Conservation (phyloP, 2,113 vertebrate genomes). For the Ceyx melanurus region DNA sequence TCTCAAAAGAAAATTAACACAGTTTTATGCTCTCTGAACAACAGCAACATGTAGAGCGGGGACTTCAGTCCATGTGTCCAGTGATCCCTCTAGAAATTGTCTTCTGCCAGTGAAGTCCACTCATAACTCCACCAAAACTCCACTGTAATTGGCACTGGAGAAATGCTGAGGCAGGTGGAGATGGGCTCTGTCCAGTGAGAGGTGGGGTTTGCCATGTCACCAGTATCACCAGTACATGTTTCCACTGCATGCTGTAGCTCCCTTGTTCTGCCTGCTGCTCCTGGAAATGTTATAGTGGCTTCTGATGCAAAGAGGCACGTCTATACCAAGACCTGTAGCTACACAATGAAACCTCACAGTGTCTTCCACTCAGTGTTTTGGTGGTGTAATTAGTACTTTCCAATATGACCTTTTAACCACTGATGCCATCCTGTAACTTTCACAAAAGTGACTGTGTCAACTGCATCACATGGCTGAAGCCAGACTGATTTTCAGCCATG, state of each 20-base stretch:
- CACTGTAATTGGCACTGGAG: neutral
- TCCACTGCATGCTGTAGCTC: neutral
- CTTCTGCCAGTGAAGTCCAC: neutral
- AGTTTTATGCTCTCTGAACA: neutral
- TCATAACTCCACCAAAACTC: neutral
- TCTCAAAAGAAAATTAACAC: neutral
- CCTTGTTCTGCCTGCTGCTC: neutral
- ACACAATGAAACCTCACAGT: neutral
- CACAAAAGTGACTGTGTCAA: constrained; percentile 55
- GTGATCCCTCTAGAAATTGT: neutral
- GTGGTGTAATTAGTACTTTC: constrained; percentile 14
- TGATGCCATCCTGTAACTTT: constrained; percentile 45
- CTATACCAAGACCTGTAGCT: neutral
- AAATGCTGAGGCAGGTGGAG: neutral
- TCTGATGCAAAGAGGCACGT: neutral
- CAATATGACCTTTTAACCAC: constrained; percentile 35
- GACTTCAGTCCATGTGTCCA: neutral
- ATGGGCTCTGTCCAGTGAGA: neutral
- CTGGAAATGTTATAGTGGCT: neutral
- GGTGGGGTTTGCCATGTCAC: neutral
- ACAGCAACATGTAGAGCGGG: neutral
- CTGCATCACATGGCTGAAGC: constrained; percentile 60
- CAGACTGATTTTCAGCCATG: constrained; percentile 69
- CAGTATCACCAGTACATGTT: neutral
- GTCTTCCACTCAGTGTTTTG: neutral